Evolutionary conservation across 2,797 vertebrate genomes (phyloP), one percentile per base, ranked within the genome.

Genomic region (Spinus pinus): DNA sequence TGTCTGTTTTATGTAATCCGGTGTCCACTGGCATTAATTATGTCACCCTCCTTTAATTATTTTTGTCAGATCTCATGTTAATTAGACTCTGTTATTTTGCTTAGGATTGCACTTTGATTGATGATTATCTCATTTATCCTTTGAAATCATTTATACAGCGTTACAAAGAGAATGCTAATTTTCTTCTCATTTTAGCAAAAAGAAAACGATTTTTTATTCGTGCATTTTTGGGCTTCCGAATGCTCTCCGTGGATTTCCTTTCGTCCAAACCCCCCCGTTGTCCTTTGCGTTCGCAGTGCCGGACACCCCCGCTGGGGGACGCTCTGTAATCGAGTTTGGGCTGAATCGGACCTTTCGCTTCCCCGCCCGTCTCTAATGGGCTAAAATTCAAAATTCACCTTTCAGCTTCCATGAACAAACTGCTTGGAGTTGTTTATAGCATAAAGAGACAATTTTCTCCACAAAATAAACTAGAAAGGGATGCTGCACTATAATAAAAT

Each of bases 321-420:
- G 95, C 96, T 96, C 72, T 97, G 97, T 78, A 89, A 94, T 93
- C 81, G 94, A 64, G 10, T 93, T 97, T 93, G 65, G 35, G 16
- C 81, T 56, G 14, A 33, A 39, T 35, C 4, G 14, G 25, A 13
- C 4, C 24, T 19, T 42, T 31, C 9, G 9, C 42, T 73, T 47
- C 50, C 11, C 14, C 60, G 67, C 7, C 47, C 9, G n/a, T 8
- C n/a, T 22, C 65, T 66, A 73, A 80, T 16, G 73, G 42, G 42
- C 62, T 92, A 8, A 73, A 93, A 88, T 37, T 64, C 73, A 8
- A 73, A 93, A 88, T 37, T 64, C 84, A 28, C 60, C 27, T 96
- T 92, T 86, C 35, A 54, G 39, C 74, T 71, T 70, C 67, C 77
- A 14, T 51, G 71, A 33, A 66, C 73, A 93, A 96, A 95, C 74